Evolutionary conservation across 2,888 invertebrate genomes (phyloP).

Genomic region (Xestoiulus laeticollis): DNA sequence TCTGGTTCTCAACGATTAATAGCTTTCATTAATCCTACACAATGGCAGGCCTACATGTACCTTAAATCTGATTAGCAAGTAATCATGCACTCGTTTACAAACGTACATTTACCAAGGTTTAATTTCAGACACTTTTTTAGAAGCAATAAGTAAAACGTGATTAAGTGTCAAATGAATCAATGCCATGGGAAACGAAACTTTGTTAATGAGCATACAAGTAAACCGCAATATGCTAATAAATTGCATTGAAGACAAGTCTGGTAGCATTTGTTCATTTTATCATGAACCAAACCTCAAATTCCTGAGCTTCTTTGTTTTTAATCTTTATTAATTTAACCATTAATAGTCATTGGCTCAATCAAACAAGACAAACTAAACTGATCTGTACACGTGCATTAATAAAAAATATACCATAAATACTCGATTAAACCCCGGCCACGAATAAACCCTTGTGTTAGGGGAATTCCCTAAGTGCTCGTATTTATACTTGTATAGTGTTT

Average conservation of each 20-base stretch:
- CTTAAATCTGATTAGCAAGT: not conserved
- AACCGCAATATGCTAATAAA: not conserved
- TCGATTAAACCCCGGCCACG: too few species aligned
- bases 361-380: too few species aligned
- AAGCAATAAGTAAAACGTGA: conserved; percentile 28
- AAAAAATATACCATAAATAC: too few species aligned
- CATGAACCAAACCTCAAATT: conserved; percentile 5
- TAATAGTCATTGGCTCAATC: too few species aligned
- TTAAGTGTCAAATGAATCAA: conserved; percentile 24
- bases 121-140: not conserved
- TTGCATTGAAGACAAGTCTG: not conserved
- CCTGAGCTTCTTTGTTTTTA: not conserved
- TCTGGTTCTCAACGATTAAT: conserved; percentile 19
- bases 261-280: not conserved
- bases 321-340: not conserved
- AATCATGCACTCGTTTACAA: conserved; percentile 9
- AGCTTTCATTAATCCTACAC: not conserved
- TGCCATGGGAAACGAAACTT: not conserved
- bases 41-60: not conserved
- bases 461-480: too few species aligned
- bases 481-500: too few species aligned
- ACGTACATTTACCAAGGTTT: not conserved
- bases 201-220: not conserved
- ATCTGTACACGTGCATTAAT: too few species aligned
- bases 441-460: too few species aligned